Conservation (phyloP, 2,888 invertebrate species). For the Sarcophaga caerulescens region DNA sequence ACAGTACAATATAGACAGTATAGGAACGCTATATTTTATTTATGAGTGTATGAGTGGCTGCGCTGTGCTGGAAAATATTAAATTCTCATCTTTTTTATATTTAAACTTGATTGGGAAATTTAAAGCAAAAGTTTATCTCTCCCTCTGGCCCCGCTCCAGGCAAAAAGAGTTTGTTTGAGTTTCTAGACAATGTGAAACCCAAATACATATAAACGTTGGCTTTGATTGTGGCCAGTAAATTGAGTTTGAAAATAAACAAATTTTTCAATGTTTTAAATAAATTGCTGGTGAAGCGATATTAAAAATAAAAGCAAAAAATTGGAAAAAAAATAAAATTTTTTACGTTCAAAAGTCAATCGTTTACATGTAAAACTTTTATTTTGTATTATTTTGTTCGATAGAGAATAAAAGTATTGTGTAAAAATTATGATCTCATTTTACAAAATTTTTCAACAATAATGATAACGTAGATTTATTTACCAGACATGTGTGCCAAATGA, state of each 20-base stretch:
- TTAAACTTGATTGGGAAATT: neutral
- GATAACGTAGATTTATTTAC: constrained; percentile 63
- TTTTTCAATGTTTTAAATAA: constrained; percentile 28
- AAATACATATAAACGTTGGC: neutral
- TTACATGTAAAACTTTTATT: neutral
- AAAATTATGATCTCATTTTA: constrained; percentile 54
- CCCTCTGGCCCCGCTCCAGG: neutral
- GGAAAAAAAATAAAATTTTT: neutral
- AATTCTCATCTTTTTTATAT: neutral
- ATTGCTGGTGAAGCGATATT: neutral
- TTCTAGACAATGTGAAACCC: neutral
- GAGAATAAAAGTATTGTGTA: constrained; percentile 4
- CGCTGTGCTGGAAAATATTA: constrained; percentile 27
- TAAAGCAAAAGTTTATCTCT: neutral
- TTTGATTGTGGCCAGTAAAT: constrained; percentile 20
- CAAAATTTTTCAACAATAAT: constrained; percentile 49
- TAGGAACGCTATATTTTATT: neutral
- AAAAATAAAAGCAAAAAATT: neutral
- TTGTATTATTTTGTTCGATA: constrained; percentile 24
- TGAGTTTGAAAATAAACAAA: constrained; percentile 36
- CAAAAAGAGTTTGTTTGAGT: neutral
- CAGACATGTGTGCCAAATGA: constrained; percentile 81
- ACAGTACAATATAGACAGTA: no score
- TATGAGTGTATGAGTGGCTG: neutral
- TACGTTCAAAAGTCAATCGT: neutral